These are phyloP conservation scores for Sylvilagus floridanus DNA, from an alignment of 2,797 vertebrate genomes.

Conservation along the genomic window DNA sequence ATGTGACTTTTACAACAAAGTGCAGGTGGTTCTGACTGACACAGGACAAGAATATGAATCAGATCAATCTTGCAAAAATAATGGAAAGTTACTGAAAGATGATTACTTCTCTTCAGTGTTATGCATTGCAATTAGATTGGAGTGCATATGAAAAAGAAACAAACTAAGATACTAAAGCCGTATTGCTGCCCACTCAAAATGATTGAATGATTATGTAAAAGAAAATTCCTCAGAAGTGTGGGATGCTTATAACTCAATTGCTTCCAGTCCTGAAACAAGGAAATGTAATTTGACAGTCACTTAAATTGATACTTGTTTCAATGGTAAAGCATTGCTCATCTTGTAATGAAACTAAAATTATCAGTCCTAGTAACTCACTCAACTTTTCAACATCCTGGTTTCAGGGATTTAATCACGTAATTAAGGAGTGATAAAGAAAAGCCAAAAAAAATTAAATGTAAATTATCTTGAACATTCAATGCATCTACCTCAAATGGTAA, in stretches of 20 bases:
- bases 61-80: not conserved
- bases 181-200: not conserved
- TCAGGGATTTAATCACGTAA: conserved; percentile 40
- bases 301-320: not conserved
- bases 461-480: conserved; percentile 17
- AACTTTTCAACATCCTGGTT: conserved; percentile 2
- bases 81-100: not conserved
- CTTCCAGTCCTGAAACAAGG: conserved; percentile 21
- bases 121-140: not conserved
- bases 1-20: not conserved
- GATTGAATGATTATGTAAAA: conserved; percentile 15
- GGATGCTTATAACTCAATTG: not conserved
- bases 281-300: not conserved
- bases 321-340: conserved; percentile 30
- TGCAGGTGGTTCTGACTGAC: not conserved
- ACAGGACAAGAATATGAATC: not conserved
- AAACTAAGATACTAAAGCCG: not conserved
- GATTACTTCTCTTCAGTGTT: not conserved
- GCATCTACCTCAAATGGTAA: not conserved
- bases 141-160: conserved; percentile 2
- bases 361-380: not conserved
- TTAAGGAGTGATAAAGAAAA: conserved; percentile 41
- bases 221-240: not conserved
- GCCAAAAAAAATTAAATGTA: not conserved
- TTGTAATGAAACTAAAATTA: conserved; percentile 22